These are phyloP conservation scores for Grapholita molesta DNA, from an alignment of 1,140 invertebrate species.

Conservation along the genomic window DNA sequence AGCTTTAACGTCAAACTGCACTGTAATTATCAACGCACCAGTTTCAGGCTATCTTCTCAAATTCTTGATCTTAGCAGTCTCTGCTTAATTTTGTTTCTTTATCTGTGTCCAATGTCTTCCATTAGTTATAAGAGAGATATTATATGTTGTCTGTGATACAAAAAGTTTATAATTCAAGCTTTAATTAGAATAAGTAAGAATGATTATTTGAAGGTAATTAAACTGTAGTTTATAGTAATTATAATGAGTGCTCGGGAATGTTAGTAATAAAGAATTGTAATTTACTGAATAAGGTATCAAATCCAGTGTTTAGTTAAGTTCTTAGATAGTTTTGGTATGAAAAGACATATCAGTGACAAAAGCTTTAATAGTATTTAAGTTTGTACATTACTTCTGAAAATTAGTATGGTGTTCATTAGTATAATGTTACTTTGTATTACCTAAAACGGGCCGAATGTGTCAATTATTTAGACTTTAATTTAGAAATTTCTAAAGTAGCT, in stretches of 20 bases:
- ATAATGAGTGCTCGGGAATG: neutral
- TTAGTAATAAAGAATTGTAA: slow-evolving; percentile 6
- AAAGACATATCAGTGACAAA: slow-evolving; percentile 37
- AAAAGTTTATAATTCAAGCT: slow-evolving; percentile 51
- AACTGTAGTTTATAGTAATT: slow-evolving; percentile 15
- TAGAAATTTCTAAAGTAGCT: slow-evolving; percentile 18
- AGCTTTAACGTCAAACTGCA: slow-evolving; percentile 71
- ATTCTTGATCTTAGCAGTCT: slow-evolving; percentile 27
- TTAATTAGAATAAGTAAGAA: slow-evolving; percentile 56
- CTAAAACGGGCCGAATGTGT: slow-evolving; percentile 65
- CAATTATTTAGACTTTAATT: slow-evolving; percentile 51
- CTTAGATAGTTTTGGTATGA: slow-evolving; percentile 18
- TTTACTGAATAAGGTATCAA: slow-evolving; percentile 22
- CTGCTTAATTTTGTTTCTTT: slow-evolving; percentile 27
- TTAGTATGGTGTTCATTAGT: neutral
- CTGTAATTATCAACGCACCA: slow-evolving; percentile 69
- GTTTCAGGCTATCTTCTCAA: slow-evolving; percentile 40
- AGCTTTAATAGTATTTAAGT: slow-evolving; percentile 63
- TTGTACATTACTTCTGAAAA: slow-evolving; percentile 17
- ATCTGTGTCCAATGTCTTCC: slow-evolving; percentile 62
- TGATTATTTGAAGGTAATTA: slow-evolving; percentile 29
- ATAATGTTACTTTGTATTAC: slow-evolving; percentile 15
- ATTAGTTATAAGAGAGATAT: slow-evolving; percentile 51
- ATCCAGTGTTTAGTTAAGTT: slow-evolving; percentile 14
- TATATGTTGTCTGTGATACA: slow-evolving; percentile 63